Percentiles rank a stretch among this genome's conserved stretches.
These are phyloP conservation scores for Eospalax fontanierii DNA, from an alignment of 2,797 vertebrate genomes.

Conservation along the genomic window DNA sequence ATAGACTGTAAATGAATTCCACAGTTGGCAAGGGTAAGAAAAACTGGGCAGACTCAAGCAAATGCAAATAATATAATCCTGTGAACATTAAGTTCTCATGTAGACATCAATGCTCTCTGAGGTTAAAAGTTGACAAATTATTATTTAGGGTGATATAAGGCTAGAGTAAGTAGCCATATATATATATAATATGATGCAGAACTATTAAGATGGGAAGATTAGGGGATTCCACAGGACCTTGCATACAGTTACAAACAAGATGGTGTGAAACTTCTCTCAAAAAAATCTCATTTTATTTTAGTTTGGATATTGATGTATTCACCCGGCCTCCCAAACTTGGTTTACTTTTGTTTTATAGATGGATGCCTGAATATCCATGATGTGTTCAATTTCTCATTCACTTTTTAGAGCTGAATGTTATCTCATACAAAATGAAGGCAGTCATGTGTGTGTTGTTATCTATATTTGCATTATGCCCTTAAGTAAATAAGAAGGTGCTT, in stretches of 20 bases:
- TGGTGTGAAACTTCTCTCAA: too few relatives aligned
- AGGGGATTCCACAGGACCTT: background rate
- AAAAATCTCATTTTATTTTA: too few relatives aligned
- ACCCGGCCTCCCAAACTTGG: background rate
- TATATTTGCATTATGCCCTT: too few relatives aligned
- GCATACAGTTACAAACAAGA: background rate
- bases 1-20: background rate
- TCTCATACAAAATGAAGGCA: background rate
- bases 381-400: background rate
- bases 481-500: background rate
- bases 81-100: background rate
- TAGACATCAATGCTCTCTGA: background rate
- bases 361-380: background rate
- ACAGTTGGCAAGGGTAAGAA: background rate
- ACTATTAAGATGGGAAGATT: too few relatives aligned
- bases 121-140: background rate
- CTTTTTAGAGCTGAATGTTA: background rate
- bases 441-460: background rate
- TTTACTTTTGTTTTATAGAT: background rate
- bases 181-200: too few relatives aligned
- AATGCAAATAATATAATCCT: background rate
- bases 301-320: background rate
- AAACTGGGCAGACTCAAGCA: background rate
- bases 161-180: too few relatives aligned
- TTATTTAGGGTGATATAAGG: background rate